Evolutionary conservation across 2,797 vertebrate genomes (phyloP).

Genomic region (Chaunax sp.): DNA sequence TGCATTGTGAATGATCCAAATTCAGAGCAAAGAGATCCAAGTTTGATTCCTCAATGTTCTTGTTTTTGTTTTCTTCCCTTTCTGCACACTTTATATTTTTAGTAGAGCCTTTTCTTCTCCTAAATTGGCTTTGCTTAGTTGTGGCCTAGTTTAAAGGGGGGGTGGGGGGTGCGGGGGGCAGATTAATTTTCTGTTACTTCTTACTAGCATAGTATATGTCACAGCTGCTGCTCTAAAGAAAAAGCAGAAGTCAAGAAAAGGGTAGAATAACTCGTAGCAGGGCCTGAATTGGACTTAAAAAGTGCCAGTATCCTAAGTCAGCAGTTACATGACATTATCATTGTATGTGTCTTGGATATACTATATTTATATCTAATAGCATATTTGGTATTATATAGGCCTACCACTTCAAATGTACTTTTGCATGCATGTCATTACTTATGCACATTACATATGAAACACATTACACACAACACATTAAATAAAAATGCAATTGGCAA

Average conservation of each 20-base stretch:
- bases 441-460: too few species aligned
- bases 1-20: slow-evolving; percentile 70
- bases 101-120: slow-evolving; percentile 57
- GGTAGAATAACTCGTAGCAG: slow-evolving; percentile 39
- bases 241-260: slow-evolving; percentile 45
- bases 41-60: slow-evolving; percentile 70
- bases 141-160: slow-evolving; percentile 82
- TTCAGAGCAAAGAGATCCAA: slow-evolving; percentile 67
- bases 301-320: too few species aligned
- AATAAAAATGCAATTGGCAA: too few species aligned
- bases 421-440: too few species aligned
- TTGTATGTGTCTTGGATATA: too few species aligned
- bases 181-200: slow-evolving; percentile 77
- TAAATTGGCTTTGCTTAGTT: slow-evolving; percentile 75
- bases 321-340: too few species aligned
- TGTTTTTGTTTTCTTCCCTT: slow-evolving; percentile 49
- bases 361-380: too few species aligned
- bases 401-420: too few species aligned
- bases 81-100: slow-evolving; percentile 68
- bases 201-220: slow-evolving; percentile 69
- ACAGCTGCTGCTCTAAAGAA: slow-evolving; percentile 38
- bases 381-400: too few species aligned
- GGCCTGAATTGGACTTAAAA: too few species aligned
- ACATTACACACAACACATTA: too few species aligned
- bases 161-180: slow-evolving; percentile 62